These are phyloP conservation scores for Clarias laeviceps DNA, from an alignment of 2,797 vertebrate species.

Conservation along the genomic window DNA sequence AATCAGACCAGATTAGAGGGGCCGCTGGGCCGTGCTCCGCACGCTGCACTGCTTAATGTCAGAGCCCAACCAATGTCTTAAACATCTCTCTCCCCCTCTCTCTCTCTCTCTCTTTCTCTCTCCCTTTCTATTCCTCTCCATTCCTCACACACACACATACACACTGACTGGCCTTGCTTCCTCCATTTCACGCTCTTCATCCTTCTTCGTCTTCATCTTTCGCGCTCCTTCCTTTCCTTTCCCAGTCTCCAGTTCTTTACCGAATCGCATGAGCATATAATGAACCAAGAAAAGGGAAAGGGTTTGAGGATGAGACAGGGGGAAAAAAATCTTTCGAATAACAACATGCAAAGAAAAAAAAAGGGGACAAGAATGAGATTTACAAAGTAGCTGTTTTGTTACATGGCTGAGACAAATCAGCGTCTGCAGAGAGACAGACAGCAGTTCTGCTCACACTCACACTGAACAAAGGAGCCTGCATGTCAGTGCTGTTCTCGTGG, in stretches of 20 bases:
- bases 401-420: conserved; percentile 84
- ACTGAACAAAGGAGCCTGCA: conserved; percentile 46
- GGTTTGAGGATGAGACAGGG: conserved; percentile 64
- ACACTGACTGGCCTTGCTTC: neutral
- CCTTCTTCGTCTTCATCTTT: neutral
- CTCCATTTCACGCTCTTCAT: conserved; percentile 18
- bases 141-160: neutral
- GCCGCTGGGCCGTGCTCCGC: conserved; percentile 85
- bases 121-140: too few species aligned
- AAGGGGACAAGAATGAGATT: conserved; percentile 82
- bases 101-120: too few species aligned
- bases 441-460: conserved; percentile 56
- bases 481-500: conserved; percentile 38
- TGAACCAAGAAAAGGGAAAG: neutral
- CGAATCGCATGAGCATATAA: neutral
- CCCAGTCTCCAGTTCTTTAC: neutral
- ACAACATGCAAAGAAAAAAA: conserved; percentile 63
- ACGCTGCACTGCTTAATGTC: conserved; percentile 94
- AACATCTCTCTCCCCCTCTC: conserved; percentile 51
- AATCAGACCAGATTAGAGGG: conserved; percentile 99
- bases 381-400: conserved; percentile 87
- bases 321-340: conserved; percentile 37
- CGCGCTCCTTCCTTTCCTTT: neutral
- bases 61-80: conserved; percentile 85
- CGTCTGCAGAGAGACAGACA: conserved; percentile 75